phyloP scores from a whole-genome alignment of 2,797 vertebrate genomes.

The Lepidocolaptes lacrymiger region DNA sequence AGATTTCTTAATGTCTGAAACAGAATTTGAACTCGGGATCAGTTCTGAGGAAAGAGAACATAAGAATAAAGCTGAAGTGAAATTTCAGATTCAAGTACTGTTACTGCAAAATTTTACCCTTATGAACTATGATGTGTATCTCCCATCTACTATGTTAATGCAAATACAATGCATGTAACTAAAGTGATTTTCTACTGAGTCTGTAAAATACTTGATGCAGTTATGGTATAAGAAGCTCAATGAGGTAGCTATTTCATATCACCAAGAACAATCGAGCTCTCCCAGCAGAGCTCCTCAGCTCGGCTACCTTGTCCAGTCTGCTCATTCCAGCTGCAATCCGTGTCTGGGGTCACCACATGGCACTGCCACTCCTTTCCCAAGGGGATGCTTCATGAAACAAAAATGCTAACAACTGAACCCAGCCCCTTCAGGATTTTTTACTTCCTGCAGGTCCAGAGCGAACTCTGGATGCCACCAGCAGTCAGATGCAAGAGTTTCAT shows the following conservation, averaged over 20 bases:
- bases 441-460: not conserved
- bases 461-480: not conserved
- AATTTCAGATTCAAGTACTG: not conserved
- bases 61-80: not conserved
- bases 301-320: accelerated
- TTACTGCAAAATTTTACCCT: not conserved
- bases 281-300: not conserved
- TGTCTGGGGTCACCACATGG: not conserved
- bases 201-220: not conserved
- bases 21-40: not conserved
- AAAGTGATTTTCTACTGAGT: not conserved
- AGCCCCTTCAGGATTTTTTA: not conserved
- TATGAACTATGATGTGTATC: not conserved
- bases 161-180: not conserved
- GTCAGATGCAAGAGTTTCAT: not conserved
- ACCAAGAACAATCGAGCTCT: not conserved
- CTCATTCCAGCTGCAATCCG: not conserved
- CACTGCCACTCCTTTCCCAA: not conserved
- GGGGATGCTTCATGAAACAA: not conserved
- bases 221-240: not conserved
- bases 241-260: not conserved
- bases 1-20: not conserved
- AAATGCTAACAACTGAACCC: not conserved
- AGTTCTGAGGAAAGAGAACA: not conserved
- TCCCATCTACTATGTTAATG: not conserved